phyloP scores from a whole-genome alignment of 2,113 vertebrate genomes.

The Leptobrachium leishanense region DNA sequence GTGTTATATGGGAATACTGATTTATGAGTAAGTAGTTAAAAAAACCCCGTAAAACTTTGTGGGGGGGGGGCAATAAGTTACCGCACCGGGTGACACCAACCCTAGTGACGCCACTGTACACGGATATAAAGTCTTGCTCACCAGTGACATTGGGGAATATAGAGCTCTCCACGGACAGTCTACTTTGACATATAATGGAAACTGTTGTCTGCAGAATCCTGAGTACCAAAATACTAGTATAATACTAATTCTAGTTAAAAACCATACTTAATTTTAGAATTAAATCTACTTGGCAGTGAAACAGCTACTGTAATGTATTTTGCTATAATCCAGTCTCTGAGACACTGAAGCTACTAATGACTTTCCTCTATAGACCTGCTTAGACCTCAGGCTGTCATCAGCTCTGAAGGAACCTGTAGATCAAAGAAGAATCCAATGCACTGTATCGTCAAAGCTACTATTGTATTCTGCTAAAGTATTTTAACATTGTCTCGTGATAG shows the following conservation, averaged over 20 bases:
- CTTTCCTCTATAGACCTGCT: conserved; percentile 49
- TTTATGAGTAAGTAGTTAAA: too few species aligned
- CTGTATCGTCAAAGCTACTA: not conserved
- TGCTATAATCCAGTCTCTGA: not conserved
- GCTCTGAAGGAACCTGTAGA: conserved; percentile 47
- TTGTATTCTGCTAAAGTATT: not conserved
- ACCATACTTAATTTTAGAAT: not conserved
- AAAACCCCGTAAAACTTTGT: too few species aligned
- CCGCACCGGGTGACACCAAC: too few species aligned
- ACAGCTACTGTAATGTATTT: not conserved
- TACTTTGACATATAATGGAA: not conserved
- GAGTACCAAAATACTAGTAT: too few species aligned
- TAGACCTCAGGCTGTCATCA: conserved; percentile 41
- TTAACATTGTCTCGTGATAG: conserved; percentile 3
- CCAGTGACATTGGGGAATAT: too few species aligned
- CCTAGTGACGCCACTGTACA: too few species aligned
- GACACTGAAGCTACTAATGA: conserved; percentile 17
- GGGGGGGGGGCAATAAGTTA: too few species aligned
- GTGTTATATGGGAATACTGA: too few species aligned
- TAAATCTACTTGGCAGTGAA: not conserved
- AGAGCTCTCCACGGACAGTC: not conserved
- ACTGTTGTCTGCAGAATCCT: too few species aligned
- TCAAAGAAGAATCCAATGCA: conserved; percentile 40
- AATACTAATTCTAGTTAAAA: too few species aligned
- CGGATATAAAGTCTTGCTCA: too few species aligned